A percentile compares a stretch with the other conserved stretches of the same genome.
phyloP scores from a whole-genome alignment of 2,888 invertebrate species.

The Cheilosia scutellata region DNA sequence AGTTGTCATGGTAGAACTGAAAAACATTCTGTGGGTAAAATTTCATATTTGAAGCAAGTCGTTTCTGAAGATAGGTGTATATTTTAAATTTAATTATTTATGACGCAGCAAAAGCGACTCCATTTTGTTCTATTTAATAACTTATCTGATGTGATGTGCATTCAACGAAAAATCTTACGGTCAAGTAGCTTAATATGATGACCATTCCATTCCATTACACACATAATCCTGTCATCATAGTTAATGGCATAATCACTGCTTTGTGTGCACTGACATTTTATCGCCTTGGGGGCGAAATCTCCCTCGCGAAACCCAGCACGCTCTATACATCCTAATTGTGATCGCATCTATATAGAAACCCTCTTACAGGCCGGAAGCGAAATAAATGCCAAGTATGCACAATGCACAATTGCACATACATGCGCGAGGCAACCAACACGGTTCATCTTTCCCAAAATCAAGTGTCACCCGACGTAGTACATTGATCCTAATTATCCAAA shows the following conservation, averaged over 20 bases:
- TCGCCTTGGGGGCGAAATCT: constrained; percentile 3
- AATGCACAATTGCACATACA: too few relatives aligned
- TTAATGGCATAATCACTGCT: constrained; percentile 24
- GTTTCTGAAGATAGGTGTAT: too few relatives aligned
- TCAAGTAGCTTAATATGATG: neutral
- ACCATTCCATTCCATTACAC: neutral
- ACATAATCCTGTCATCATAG: constrained; percentile 15
- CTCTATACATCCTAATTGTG: constrained; percentile 9
- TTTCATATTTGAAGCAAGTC: too few relatives aligned
- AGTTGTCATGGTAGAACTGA: too few relatives aligned
- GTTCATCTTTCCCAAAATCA: constrained; percentile 54
- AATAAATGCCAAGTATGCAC: constrained; percentile 23
- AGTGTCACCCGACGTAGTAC: constrained; percentile 52
- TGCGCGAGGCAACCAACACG: constrained; percentile 1
- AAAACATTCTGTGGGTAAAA: too few relatives aligned
- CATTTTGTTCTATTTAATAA: too few relatives aligned
- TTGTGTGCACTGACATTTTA: constrained; percentile 26
- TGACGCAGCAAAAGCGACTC: too few relatives aligned
- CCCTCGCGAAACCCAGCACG: constrained; percentile 15
- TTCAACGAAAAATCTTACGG: neutral
- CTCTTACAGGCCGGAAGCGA: neutral
- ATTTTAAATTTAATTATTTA: too few relatives aligned
- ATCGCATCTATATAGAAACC: neutral
- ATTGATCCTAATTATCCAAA: constrained; percentile 74
- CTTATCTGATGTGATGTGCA: too few relatives aligned